Evolutionary conservation across 2,113 vertebrate genomes (phyloP).

Genomic region (Neotoma lepida): DNA sequence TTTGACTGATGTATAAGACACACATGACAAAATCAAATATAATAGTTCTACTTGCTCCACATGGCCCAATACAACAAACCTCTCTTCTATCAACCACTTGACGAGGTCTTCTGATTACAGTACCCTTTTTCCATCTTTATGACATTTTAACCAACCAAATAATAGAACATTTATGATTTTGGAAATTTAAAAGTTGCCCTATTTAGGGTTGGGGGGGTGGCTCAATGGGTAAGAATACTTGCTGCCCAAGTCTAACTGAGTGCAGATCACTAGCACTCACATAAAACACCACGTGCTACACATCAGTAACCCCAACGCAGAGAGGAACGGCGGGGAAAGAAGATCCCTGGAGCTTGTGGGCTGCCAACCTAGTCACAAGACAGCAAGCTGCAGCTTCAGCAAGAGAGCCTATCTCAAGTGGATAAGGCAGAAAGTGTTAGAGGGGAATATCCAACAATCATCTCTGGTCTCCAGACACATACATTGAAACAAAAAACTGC

Average conservation of each 20-base stretch:
- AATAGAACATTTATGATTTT: background rate
- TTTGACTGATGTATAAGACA: constrained; percentile 34
- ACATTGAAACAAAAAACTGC: background rate
- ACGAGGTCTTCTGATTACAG: background rate
- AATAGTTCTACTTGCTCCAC: background rate
- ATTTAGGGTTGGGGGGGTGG: background rate
- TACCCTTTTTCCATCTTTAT: constrained; percentile 7
- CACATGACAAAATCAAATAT: background rate
- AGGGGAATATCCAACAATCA: no score
- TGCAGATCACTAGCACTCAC: background rate
- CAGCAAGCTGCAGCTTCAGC: background rate
- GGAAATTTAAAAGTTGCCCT: background rate
- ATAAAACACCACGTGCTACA: background rate
- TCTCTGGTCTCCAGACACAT: background rate
- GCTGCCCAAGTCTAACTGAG: background rate
- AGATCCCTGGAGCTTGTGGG: background rate
- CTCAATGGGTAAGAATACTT: background rate
- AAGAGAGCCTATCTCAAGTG: background rate
- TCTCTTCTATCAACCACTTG: background rate
- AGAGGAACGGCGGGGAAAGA: background rate
- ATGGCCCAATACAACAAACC: background rate
- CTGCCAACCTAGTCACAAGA: background rate
- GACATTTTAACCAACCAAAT: constrained; percentile 38
- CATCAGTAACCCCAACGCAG: background rate
- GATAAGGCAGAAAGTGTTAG: background rate